Evolutionary conservation across 1,140 invertebrate genomes (phyloP).

Genomic region (Pseudomyrmex cubaensis): DNA sequence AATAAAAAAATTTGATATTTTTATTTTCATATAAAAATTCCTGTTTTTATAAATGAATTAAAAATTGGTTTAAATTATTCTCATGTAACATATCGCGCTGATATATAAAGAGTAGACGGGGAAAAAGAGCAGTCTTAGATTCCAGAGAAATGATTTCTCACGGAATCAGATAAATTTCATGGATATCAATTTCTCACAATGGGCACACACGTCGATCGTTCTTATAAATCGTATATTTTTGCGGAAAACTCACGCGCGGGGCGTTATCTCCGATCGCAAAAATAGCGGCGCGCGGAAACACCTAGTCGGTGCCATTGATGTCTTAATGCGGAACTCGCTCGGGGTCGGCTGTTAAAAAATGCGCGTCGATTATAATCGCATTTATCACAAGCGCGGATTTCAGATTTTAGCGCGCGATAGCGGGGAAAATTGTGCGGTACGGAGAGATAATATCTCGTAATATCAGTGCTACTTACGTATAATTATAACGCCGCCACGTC

Average conservation of each 20-base stretch:
- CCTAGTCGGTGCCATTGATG: slow-evolving; percentile 52
- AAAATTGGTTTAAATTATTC: too few relatives aligned
- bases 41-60: too few relatives aligned
- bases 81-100: neutral
- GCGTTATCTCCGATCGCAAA: slow-evolving; percentile 24
- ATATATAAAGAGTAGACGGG: neutral
- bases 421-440: slow-evolving; percentile 33
- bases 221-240: slow-evolving; percentile 5
- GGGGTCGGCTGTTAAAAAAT: slow-evolving; percentile 25
- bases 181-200: slow-evolving; percentile 17
- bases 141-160: too few relatives aligned
- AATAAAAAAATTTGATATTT: too few relatives aligned
- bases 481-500: slow-evolving; percentile 40
- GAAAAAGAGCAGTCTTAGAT: neutral
- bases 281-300: slow-evolving; percentile 6
- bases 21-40: too few relatives aligned
- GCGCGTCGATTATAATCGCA: slow-evolving; percentile 46
- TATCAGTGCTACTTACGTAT: slow-evolving; percentile 37
- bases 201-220: neutral
- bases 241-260: slow-evolving; percentile 5
- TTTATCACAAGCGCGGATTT: slow-evolving; percentile 41
- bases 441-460: slow-evolving; percentile 45
- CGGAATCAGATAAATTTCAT: neutral
- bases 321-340: slow-evolving; percentile 44
- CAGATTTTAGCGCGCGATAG: slow-evolving; percentile 46